Base-by-base conservation (phyloP, 2,888 invertebrate genomes). In the Cerastis rubricosa region DNA sequence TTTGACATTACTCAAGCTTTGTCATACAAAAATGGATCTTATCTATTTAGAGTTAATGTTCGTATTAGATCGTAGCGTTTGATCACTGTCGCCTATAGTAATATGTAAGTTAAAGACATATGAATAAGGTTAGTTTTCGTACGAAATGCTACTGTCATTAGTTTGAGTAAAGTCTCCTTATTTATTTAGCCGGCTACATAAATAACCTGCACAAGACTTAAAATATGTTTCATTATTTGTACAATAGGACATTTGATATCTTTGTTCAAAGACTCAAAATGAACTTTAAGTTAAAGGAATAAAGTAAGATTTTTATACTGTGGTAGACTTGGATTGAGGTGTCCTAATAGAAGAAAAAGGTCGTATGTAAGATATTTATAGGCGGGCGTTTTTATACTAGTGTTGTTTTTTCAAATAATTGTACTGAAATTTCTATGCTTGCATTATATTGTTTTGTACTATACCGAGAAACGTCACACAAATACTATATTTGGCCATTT, bases 281-380 rank as follows among this genome's bases (percentile, higher is more conserved):
- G 76, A 74, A 87, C 78, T 80, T 54, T 86, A 83, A 63, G 0
- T 0, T 4, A 12, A 81, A 63, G 14, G 25, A 67, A 77, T 86
- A 85, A 77, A 76, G 71, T 85, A 81, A 67, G 80, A 83, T 84
- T 61, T 2, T 86, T 80, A 71, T 80, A 83, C 80, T 88, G 87
- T 87, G 87, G 76, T 80, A 80, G 79, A 78, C 65, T 54, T 82
- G 57, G 54, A 74, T 75, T 74, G 47, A 75, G 49, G 29, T 71
- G 83, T 70, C 35, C 69, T 78, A 73, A 74, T 69, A 63, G 77
- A 85, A 79, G 64, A 77, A 81, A 67, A 66, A 64, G 59, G 25
- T 72, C 8, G 25, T 67, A 51, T 68, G 14, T 61, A 54, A 64
- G 35, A 67, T 54, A 14, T 65, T 63, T 45, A 25, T 25, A 51